phyloP scores from a whole-genome alignment of 2,888 invertebrate species.

The Lepidonotus clava region DNA sequence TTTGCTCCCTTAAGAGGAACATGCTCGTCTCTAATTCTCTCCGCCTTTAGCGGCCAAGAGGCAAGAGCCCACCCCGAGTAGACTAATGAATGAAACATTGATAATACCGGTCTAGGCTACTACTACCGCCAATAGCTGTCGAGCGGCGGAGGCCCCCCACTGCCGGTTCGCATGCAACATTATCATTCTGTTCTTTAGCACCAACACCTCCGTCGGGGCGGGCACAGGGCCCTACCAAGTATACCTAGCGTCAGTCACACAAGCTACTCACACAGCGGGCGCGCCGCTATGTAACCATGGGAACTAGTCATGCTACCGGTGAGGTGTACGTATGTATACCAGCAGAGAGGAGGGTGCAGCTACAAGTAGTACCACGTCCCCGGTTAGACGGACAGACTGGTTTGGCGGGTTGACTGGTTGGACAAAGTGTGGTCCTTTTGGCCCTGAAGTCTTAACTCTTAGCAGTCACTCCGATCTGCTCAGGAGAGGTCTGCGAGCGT shows the following conservation, averaged over 20 bases:
- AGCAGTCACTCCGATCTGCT: too few species aligned
- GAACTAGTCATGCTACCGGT: background rate
- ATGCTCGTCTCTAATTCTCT: too few species aligned
- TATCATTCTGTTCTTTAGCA: background rate
- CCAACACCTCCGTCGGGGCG: background rate
- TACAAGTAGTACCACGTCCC: too few species aligned
- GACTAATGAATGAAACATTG: conserved; percentile 35
- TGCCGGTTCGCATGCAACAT: conserved; percentile 40
- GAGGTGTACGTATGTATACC: background rate
- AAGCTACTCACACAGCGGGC: background rate
- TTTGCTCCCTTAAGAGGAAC: too few species aligned
- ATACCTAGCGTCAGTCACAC: conserved; percentile 16
- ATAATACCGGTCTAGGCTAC: conserved; percentile 23
- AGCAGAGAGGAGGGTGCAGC: too few species aligned
- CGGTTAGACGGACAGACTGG: too few species aligned
- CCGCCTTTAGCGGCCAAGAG: background rate
- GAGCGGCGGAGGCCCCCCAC: background rate
- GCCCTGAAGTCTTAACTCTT: too few species aligned
- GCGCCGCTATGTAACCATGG: conserved; percentile 18
- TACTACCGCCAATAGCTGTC: background rate
- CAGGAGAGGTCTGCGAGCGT: too few species aligned
- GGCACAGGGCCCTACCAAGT: too few species aligned
- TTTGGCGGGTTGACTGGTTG: too few species aligned
- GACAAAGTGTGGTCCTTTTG: too few species aligned
- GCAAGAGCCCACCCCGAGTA: background rate